Base-by-base conservation (phyloP, 2,113 vertebrate genomes). In the Mormoops blainvillei region DNA sequence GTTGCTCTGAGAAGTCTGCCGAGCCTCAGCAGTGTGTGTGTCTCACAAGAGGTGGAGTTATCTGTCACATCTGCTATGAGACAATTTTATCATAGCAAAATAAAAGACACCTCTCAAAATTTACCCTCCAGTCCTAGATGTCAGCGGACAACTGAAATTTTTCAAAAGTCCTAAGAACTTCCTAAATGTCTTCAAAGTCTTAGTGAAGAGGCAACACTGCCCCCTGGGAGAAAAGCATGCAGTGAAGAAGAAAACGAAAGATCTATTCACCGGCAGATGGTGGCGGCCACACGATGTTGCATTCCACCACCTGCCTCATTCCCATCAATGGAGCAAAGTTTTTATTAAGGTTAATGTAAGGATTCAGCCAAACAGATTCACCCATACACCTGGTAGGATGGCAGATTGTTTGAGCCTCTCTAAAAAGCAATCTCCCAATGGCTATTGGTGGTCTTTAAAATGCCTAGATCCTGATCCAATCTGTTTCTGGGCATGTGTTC, bases 361-460 rank as follows among this genome's bases (percentile, higher is more conserved):
- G 33, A 6, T 43, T 78, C 48, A 84, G 50, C 20, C 52, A 84
- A 24, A 65, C 18, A 68, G 91, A 41, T 41, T 48, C 5, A 45
- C 36, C n/a, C 18, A 36, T 0, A 22, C 50, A 41, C 14, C 76
- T 76, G 26, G 26, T 14, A n/a, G 83, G 20, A 68, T 11, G 26
- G 19, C 41, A 48, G 68, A 70, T n/a, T 77, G 48, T 67, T 77
- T 36, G 26, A 82, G 22, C 28, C 52, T 74, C 20, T 77, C 61
- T 71, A 48, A 70, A 86, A 86, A 83, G 48, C 67, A 36, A 50
- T 26, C 38, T 81, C 22, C 36, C 33, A 76, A 31, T 20, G 74
- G 52, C 31, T n/a, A n/a, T n/a, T n/a, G n/a, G n/a, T n/a, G n/a
- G n/a, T n/a, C 73, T 58, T 88, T 86, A 61, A 77, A 95, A 74